Conservation (phyloP, 2,113 vertebrate species). For the Rallus limicola region DNA sequence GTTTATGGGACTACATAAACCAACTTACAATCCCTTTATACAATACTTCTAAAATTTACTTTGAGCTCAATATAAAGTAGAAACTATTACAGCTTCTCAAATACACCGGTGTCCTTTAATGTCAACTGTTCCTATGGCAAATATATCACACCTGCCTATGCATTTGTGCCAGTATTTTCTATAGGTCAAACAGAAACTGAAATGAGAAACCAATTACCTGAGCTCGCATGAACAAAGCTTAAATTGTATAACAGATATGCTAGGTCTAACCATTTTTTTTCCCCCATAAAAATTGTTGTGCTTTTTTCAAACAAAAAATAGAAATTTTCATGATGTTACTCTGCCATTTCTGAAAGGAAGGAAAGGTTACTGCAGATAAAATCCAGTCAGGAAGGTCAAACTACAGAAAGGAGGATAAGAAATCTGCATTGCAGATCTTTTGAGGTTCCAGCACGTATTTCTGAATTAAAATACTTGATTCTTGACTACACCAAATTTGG, state of each 20-base stretch:
- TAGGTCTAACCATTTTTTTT: background rate
- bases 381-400: background rate
- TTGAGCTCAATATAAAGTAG: background rate
- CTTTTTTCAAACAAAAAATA: background rate
- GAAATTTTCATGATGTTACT: background rate
- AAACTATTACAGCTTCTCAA: background rate
- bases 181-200: background rate
- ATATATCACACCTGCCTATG: background rate
- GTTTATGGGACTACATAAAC: background rate
- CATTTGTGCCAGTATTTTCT: background rate
- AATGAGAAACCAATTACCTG: background rate
- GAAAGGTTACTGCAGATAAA: background rate
- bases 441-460: background rate
- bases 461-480: background rate
- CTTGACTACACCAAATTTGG: background rate
- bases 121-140: background rate
- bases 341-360: background rate
- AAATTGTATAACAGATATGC: background rate
- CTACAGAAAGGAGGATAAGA: background rate
- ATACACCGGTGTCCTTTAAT: background rate
- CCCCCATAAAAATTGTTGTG: background rate
- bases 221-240: background rate
- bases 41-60: background rate
- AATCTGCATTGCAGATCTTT: background rate
- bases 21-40: background rate